These are phyloP conservation scores for Xanthorhoe designata DNA, from an alignment of 2,888 invertebrate species.

Conservation along the genomic window DNA sequence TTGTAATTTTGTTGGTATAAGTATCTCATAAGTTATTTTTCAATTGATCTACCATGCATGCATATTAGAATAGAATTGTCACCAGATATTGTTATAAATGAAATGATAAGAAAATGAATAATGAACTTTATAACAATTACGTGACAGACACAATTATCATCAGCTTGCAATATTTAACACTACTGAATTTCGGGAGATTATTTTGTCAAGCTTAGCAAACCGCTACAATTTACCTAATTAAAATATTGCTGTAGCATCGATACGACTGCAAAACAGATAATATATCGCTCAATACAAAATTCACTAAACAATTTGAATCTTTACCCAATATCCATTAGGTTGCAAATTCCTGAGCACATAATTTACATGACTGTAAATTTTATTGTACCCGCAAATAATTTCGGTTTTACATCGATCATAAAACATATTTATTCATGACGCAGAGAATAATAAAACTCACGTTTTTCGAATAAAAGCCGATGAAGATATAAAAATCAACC, in stretches of 20 bases:
- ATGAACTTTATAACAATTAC: too few species aligned
- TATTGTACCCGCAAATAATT: slow-evolving; percentile 46
- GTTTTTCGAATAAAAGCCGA: slow-evolving; percentile 47
- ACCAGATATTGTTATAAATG: too few species aligned
- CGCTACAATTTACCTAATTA: slow-evolving; percentile 10
- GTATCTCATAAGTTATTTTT: too few species aligned
- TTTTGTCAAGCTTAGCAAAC: background rate
- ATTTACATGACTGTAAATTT: slow-evolving; percentile 37
- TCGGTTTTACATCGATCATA: slow-evolving; percentile 48
- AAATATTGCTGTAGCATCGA: slow-evolving; percentile 13
- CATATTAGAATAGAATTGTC: too few species aligned
- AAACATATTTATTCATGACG: slow-evolving; percentile 49
- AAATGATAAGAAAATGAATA: too few species aligned
- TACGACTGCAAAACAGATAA: slow-evolving; percentile 36
- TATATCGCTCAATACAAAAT: slow-evolving; percentile 7
- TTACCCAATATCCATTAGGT: background rate
- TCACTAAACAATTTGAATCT: slow-evolving; percentile 6
- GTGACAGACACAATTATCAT: too few species aligned
- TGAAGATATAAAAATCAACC: slow-evolving; percentile 46
- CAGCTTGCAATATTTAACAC: background rate
- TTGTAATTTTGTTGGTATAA: too few species aligned
- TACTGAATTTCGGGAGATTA: background rate
- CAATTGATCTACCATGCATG: too few species aligned
- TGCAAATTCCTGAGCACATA: background rate
- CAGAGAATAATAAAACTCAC: slow-evolving; percentile 46